These are phyloP conservation scores for Sialia sialis DNA, from an alignment of 2,113 vertebrate species.

Conservation along the genomic window DNA sequence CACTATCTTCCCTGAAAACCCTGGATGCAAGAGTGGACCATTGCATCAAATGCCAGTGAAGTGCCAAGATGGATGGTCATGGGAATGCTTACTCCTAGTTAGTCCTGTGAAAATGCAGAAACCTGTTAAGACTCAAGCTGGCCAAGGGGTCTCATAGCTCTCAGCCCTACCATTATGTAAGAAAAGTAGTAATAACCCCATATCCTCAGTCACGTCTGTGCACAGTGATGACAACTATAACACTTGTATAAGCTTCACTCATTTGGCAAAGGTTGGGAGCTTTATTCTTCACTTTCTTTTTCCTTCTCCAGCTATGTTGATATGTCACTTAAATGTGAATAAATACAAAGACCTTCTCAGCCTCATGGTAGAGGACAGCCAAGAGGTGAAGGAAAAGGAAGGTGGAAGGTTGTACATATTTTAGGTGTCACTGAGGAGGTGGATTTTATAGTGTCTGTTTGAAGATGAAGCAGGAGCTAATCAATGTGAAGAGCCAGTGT, in stretches of 20 bases:
- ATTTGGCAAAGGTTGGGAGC: not conserved
- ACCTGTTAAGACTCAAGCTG: not conserved
- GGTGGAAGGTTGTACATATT: not conserved
- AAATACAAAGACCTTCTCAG: not conserved
- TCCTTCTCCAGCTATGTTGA: not conserved
- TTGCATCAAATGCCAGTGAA: not conserved
- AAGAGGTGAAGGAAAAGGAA: not conserved
- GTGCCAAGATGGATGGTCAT: accelerated
- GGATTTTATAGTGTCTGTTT: not conserved
- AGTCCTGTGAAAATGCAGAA: not conserved
- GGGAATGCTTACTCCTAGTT: not conserved
- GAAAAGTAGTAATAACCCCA: not conserved
- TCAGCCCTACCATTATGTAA: not conserved
- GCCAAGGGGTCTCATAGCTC: not conserved
- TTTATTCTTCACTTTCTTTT: not conserved
- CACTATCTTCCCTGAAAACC: not conserved
- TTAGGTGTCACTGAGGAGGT: not conserved
- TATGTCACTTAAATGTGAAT: not conserved
- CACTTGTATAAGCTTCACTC: not conserved
- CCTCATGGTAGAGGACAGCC: not conserved
- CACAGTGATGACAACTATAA: not conserved
- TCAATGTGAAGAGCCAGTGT: not conserved
- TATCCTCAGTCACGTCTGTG: not conserved
- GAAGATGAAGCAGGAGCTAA: not conserved
- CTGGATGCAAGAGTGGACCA: not conserved